phyloP scores from a whole-genome alignment of 2,113 vertebrate genomes.

The Oreochromis niloticus region DNA sequence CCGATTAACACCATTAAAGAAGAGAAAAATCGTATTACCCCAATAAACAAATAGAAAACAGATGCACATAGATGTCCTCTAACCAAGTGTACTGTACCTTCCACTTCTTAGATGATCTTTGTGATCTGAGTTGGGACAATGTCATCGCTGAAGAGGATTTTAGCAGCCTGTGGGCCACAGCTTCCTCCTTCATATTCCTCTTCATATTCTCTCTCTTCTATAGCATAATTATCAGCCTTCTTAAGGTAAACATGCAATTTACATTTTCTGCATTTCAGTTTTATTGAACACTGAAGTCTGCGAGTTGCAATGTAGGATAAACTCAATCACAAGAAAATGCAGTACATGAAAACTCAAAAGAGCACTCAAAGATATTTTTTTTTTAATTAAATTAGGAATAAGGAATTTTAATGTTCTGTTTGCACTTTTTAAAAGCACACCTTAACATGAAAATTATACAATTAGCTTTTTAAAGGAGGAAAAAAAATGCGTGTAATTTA shows the following conservation, averaged over 20 bases:
- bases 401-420: background rate
- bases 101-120: background rate
- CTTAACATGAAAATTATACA: background rate
- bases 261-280: background rate
- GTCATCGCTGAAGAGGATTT: background rate
- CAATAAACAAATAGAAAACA: background rate
- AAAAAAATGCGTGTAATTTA: background rate
- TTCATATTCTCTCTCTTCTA: conserved; percentile 21
- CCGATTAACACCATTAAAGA: background rate
- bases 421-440: background rate
- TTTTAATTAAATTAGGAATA: background rate
- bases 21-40: background rate
- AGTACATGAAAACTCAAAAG: background rate
- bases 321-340: background rate
- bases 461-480: background rate
- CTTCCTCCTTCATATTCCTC: conserved; percentile 19
- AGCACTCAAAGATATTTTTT: background rate
- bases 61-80: background rate
- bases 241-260: conserved; percentile 17
- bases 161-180: conserved; percentile 33
- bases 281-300: background rate
- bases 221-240: conserved; percentile 16
- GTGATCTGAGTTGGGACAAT: too few species aligned
- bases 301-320: background rate
- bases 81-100: background rate